phyloP scores from a whole-genome alignment of 1,140 invertebrate species.

The Pygmarrhopalites habei region DNA sequence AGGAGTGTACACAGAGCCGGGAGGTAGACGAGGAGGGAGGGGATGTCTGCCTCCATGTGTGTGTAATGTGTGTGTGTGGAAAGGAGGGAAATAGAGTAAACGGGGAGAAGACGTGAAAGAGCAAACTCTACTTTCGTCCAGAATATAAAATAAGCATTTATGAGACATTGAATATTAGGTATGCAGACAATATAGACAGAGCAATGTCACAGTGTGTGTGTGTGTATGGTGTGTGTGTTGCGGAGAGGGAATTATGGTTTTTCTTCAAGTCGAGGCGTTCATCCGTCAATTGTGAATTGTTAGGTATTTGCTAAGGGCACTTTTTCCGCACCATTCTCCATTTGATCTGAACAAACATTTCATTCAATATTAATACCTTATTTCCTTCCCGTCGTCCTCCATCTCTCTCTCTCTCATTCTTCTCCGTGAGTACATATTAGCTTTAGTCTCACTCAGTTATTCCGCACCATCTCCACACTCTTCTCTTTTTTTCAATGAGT shows the following conservation, averaged over 20 bases:
- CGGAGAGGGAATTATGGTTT: too few relatives aligned
- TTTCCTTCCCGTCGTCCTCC: background rate
- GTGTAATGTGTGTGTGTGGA: too few relatives aligned
- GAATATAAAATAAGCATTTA: background rate
- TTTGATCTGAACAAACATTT: slow-evolving; percentile 32
- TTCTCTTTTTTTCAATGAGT: too few relatives aligned
- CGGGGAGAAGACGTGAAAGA: slow-evolving; percentile 1
- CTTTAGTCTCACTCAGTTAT: too few relatives aligned
- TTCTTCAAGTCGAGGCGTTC: slow-evolving; percentile 38
- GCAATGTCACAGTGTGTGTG: background rate
- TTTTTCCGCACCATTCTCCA: slow-evolving; percentile 34
- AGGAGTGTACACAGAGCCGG: background rate
- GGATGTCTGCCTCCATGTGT: too few relatives aligned
- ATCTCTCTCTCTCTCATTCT: background rate
- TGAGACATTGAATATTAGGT: slow-evolving; percentile 5
- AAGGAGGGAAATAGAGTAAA: background rate
- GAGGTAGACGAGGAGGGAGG: background rate
- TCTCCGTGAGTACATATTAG: background rate
- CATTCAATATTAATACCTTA: slow-evolving; percentile 33
- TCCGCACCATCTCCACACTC: too few relatives aligned
- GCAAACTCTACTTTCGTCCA: background rate
- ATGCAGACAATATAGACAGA: background rate
- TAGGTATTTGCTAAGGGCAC: slow-evolving; percentile 31
- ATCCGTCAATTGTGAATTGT: slow-evolving; percentile 31
- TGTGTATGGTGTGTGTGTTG: background rate